Evolutionary conservation across 2,113 vertebrate species (phyloP).

Genomic region (Oreochromis tanganicae): DNA sequence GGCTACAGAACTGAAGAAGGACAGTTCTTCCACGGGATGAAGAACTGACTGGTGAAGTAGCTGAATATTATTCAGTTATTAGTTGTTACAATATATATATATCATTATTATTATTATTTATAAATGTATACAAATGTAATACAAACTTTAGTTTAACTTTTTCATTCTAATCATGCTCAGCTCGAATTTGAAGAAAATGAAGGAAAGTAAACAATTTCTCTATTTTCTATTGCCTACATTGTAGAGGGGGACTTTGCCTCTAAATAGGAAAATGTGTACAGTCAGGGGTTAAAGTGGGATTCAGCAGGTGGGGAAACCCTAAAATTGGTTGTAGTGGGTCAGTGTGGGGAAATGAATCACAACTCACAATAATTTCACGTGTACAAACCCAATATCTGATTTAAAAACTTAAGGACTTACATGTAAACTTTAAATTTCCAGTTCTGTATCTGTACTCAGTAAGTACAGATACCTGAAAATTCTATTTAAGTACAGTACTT

Average conservation of each 20-base stretch:
- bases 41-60: neutral
- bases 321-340: neutral
- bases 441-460: neutral
- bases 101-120: neutral
- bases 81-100: neutral
- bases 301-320: neutral
- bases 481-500: neutral
- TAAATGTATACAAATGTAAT: neutral
- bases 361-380: neutral
- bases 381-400: neutral
- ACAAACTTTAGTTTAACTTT: rapidly evolving
- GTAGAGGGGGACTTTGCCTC: too few relatives aligned
- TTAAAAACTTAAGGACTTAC: neutral
- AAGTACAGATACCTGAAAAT: neutral
- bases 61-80: neutral
- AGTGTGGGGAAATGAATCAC: neutral
- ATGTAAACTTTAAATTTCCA: neutral
- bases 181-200: neutral
- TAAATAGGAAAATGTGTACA: neutral
- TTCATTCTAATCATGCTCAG: neutral
- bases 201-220: neutral
- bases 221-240: neutral
- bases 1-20: neutral
- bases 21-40: rapidly evolving
- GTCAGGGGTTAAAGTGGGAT: neutral